phyloP scores from a whole-genome alignment of 2,797 vertebrate species.

The Sebastolobus altivelis region DNA sequence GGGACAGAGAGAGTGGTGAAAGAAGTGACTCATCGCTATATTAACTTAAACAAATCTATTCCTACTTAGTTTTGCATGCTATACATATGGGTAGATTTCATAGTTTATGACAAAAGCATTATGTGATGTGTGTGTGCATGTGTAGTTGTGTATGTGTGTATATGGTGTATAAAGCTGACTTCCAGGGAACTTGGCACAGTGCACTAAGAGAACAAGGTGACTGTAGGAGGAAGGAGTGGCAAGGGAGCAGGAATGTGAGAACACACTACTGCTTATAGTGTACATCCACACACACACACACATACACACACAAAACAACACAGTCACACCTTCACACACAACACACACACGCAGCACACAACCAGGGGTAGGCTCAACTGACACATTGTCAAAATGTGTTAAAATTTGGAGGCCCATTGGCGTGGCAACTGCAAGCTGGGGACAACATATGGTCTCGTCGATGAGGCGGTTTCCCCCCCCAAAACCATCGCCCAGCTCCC shows the following conservation, averaged over 20 bases:
- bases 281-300: constrained; percentile 24
- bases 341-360: constrained; percentile 50
- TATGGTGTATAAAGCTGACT: constrained; percentile 44
- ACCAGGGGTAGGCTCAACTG: constrained; percentile 86
- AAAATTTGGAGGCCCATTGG: constrained; percentile 84
- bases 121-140: neutral
- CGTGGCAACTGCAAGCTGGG: constrained; percentile 88
- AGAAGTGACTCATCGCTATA: neutral
- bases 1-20: neutral
- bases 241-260: constrained; percentile 81
- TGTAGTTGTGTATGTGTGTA: constrained; percentile 3
- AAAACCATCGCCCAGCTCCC: constrained; percentile 22
- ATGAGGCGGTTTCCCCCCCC: constrained; percentile 50
- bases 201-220: constrained; percentile 80
- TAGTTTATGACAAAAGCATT: neutral
- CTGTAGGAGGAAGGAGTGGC: constrained; percentile 73
- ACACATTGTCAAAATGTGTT: constrained; percentile 91
- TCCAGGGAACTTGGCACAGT: constrained; percentile 69
- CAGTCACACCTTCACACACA: constrained; percentile 62
- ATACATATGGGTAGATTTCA: neutral
- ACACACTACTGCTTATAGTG: constrained; percentile 58
- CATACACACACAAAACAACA: constrained; percentile 43
- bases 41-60: neutral
- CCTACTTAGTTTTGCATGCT: neutral
- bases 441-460: constrained; percentile 86